A percentile compares a stretch with the other conserved stretches of the same genome.
Conservation (phyloP, 2,113 vertebrate genomes). For the Psophia crepitans region DNA sequence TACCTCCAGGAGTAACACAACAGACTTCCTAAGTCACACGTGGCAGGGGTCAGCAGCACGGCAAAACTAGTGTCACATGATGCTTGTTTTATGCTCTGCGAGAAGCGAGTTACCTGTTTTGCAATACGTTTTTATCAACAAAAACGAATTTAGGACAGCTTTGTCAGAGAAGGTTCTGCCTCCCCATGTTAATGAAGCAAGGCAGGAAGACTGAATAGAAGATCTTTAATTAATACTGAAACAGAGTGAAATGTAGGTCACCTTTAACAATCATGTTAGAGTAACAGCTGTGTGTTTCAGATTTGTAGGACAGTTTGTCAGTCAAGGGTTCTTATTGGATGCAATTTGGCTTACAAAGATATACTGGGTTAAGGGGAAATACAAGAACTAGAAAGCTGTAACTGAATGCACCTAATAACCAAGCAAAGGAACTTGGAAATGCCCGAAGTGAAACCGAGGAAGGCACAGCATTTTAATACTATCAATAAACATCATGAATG, state of each 20-base stretch:
- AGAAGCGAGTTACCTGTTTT: not conserved
- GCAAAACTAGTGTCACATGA: not conserved
- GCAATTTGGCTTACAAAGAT: not conserved
- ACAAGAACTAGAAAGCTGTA: not conserved
- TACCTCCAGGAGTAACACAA: not conserved
- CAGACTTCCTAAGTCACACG: not conserved
- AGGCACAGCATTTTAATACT: not conserved
- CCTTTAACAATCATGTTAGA: not conserved
- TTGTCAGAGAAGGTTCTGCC: constrained; percentile 1
- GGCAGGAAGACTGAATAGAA: not conserved
- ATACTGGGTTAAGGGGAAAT: not conserved
- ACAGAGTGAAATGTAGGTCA: constrained; percentile 16
- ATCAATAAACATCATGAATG: not conserved
- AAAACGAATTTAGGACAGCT: not conserved
- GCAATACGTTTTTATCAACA: not conserved
- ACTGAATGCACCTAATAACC: not conserved
- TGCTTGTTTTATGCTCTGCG: not conserved
- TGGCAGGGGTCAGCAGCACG: not conserved
- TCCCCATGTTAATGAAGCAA: not conserved
- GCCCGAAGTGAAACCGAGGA: not conserved
- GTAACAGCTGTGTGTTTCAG: not conserved
- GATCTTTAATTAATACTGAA: constrained; percentile 22
- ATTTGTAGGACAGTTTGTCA: not conserved
- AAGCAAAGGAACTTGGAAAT: not conserved
- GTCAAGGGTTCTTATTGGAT: not conserved